Percentiles rank a stretch among this genome's conserved stretches.
phyloP scores from a whole-genome alignment of 30 jellyfish, hydroid and myxozoan species.

The Mastigias papua region DNA sequence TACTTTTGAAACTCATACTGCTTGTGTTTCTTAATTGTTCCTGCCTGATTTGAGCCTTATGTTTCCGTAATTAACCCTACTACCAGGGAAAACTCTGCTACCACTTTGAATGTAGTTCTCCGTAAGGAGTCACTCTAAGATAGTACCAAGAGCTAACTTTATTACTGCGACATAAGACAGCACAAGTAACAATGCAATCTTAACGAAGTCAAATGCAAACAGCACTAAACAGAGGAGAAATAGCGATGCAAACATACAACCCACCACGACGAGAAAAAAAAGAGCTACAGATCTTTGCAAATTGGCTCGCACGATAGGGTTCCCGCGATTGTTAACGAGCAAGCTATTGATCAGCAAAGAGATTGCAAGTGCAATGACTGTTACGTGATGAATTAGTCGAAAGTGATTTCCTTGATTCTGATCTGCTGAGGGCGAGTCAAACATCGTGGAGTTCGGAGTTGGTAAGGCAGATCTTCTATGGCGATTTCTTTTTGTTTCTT shows the following conservation, averaged over 20 bases:
- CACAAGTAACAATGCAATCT: conserved; percentile 75
- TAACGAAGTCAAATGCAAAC: conserved; percentile 86
- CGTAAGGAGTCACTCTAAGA: neutral
- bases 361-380: conserved; percentile 63
- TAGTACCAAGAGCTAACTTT: conserved; percentile 36
- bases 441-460: conserved; percentile 77
- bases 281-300: conserved; percentile 48
- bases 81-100: too few relatives aligned
- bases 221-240: conserved; percentile 49
- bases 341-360: conserved; percentile 62
- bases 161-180: conserved; percentile 74
- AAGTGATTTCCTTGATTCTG: conserved; percentile 9
- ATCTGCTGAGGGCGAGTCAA: conserved; percentile 26
- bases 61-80: too few relatives aligned
- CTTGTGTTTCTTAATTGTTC: too few relatives aligned
- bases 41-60: too few relatives aligned
- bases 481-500: conserved; percentile 62
- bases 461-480: conserved; percentile 84
- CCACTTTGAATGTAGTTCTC: neutral
- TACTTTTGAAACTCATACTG: too few relatives aligned
- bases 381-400: conserved; percentile 35
- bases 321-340: conserved; percentile 56
- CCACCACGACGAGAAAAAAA: conserved; percentile 39
- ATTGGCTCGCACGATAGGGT: conserved; percentile 35
- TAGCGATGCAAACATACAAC: conserved; percentile 58